Base-by-base conservation (phyloP, 1,140 invertebrate species). In the Drosophila dunni region DNA sequence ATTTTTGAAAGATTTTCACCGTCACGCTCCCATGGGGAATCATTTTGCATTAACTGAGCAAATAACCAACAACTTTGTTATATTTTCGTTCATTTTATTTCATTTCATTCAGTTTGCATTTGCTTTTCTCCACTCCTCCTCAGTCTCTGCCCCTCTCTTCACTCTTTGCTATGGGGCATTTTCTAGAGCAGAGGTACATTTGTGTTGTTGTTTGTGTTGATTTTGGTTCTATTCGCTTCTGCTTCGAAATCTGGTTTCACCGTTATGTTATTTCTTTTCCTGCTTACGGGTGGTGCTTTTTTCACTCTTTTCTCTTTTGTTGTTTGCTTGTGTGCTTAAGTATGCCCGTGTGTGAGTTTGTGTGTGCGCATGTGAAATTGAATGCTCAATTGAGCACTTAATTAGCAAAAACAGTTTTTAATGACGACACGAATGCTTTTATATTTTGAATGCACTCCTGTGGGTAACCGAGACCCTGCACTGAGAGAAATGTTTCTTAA, bases 351-450 rank as follows among this genome's bases (percentile, higher is more conserved):
- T 78, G 65, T 70, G 29, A 51, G 13, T 74, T 34, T 69, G 56
- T 84, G 38, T 83, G 62, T 84, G 66, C 79, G 75, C 77, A 65
- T 83, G 66, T 78, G 80, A 82, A 90, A 90, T 91, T 90, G 88
- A 90, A 90, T 90, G 86, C 83, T 91, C 85, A 91, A 90, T 90
- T 90, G 86, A 90, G 86, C 83, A 88, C 86, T 90, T 91, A 90
- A 90, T 90, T 90, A 90, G 86, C 89, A 90, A 90, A 90, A 90
- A 91, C 81, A 90, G 85, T 90, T 90, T 90, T 90, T 90, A 90
- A 90, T 90, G 86, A 90, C 82, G 86, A 83, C 86, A 90, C 86
- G 82, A 88, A 90, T 75, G 86, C 79, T 90, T 82, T 90, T 90
- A 78, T 88, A 54, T 70, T 66, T 78, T 78, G 64, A 71, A 81